Evolutionary conservation across 2,888 invertebrate genomes (phyloP).

Genomic region (Dexiosoma caninum): DNA sequence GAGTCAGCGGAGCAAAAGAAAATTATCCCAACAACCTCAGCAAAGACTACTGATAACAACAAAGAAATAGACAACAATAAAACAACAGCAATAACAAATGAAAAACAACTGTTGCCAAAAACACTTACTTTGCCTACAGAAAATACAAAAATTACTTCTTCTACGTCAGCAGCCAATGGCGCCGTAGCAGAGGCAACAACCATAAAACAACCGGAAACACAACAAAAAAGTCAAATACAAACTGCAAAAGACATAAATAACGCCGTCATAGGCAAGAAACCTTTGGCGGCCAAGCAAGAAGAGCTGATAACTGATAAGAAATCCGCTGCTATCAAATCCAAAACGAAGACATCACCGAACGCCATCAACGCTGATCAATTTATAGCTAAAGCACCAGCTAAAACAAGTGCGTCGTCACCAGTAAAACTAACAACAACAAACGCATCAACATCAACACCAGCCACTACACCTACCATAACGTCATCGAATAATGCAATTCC

Average conservation of each 20-base stretch:
- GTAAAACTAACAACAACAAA: slow-evolving; percentile 58
- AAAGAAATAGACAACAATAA: slow-evolving; percentile 58
- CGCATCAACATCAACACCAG: slow-evolving; percentile 46
- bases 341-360: slow-evolving; percentile 61
- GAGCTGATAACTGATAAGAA: slow-evolving; percentile 13
- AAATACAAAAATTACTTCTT: slow-evolving; percentile 57
- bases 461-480: slow-evolving; percentile 32
- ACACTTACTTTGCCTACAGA: slow-evolving; percentile 52
- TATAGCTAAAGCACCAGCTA: slow-evolving; percentile 71
- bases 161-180: slow-evolving; percentile 42
- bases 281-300: slow-evolving; percentile 30
- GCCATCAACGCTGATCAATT: slow-evolving; percentile 75
- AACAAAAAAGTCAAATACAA: slow-evolving; percentile 13
- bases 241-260: slow-evolving; percentile 35
- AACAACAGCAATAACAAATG: slow-evolving; percentile 61
- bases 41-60: slow-evolving; percentile 58
- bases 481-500: slow-evolving; percentile 47
- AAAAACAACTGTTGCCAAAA: slow-evolving; percentile 63
- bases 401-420: slow-evolving; percentile 71
- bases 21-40: slow-evolving; percentile 59
- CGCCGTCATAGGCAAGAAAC: slow-evolving; percentile 50
- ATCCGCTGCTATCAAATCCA: slow-evolving; percentile 40
- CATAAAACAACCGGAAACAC: slow-evolving; percentile 56
- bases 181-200: slow-evolving; percentile 59
- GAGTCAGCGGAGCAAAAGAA: slow-evolving; percentile 66